Conservation (phyloP, 2,113 vertebrate species). For the Dromiciops gliroides region DNA sequence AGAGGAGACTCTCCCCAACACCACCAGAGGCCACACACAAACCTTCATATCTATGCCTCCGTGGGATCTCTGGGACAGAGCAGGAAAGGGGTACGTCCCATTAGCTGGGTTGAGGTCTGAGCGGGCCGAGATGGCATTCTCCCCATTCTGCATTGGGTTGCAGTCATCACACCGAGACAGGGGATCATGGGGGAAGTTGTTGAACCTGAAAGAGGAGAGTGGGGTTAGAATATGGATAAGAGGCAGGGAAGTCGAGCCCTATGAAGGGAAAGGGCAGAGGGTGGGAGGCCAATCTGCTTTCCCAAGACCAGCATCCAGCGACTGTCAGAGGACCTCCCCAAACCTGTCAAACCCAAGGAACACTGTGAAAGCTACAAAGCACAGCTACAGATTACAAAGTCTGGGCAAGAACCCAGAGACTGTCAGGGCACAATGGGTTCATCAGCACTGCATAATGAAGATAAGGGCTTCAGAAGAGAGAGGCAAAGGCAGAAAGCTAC, state of each 20-base stretch:
- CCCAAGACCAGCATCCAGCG: background rate
- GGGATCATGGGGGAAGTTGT: slow-evolving; percentile 92
- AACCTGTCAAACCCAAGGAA: background rate
- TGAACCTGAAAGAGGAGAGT: slow-evolving; percentile 85
- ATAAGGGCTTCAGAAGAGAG: background rate
- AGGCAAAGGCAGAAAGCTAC: background rate
- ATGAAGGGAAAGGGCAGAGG: rapidly evolving
- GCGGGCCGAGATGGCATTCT: slow-evolving; percentile 94
- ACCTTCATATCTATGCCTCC: slow-evolving; percentile 97
- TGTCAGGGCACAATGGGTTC: background rate
- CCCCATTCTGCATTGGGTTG: slow-evolving; percentile 87
- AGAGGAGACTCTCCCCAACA: too few relatives aligned
- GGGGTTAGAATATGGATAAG: rapidly evolving
- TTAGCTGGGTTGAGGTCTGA: slow-evolving; percentile 94
- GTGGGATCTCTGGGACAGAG: slow-evolving; percentile 91
- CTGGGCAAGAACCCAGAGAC: background rate
- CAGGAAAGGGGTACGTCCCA: slow-evolving; percentile 94
- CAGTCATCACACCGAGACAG: slow-evolving; percentile 89
- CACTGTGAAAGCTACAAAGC: background rate
- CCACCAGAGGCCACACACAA: rapidly evolving
- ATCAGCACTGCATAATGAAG: background rate
- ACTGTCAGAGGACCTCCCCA: background rate
- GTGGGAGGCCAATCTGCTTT: background rate
- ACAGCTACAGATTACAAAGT: background rate
- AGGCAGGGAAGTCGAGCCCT: rapidly evolving